These are phyloP conservation scores for Dipodomys merriami DNA, from an alignment of 2,113 vertebrate species.

Conservation along the genomic window DNA sequence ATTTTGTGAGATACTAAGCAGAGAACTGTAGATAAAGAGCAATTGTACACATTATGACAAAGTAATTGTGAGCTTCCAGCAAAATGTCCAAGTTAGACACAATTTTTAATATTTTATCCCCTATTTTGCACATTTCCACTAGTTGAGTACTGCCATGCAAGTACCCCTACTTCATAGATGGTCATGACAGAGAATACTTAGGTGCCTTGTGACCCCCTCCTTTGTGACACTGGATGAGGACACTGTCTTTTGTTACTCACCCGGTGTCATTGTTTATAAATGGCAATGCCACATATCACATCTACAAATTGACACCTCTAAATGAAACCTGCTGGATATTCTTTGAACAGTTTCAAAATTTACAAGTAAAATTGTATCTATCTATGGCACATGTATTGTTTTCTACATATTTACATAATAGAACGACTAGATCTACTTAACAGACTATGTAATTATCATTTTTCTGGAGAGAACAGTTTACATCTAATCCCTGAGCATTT, in stretches of 20 bases:
- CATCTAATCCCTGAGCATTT: neutral
- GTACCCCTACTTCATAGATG: neutral
- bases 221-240: slow-evolving; percentile 5
- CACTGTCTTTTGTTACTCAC: neutral
- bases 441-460: neutral
- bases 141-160: neutral
- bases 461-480: neutral
- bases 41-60: neutral
- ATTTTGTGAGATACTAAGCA: neutral
- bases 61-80: neutral
- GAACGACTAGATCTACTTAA: neutral
- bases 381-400: neutral
- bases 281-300: neutral
- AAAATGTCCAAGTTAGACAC: neutral
- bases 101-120: neutral
- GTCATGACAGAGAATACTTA: neutral
- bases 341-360: neutral
- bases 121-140: neutral
- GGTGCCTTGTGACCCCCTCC: neutral
- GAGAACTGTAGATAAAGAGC: neutral
- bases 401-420: neutral
- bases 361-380: neutral
- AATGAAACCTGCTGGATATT: neutral
- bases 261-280: neutral
- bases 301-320: slow-evolving; percentile 9